Base-by-base conservation (phyloP, 1,140 invertebrate species). In the Ips nitidus region DNA sequence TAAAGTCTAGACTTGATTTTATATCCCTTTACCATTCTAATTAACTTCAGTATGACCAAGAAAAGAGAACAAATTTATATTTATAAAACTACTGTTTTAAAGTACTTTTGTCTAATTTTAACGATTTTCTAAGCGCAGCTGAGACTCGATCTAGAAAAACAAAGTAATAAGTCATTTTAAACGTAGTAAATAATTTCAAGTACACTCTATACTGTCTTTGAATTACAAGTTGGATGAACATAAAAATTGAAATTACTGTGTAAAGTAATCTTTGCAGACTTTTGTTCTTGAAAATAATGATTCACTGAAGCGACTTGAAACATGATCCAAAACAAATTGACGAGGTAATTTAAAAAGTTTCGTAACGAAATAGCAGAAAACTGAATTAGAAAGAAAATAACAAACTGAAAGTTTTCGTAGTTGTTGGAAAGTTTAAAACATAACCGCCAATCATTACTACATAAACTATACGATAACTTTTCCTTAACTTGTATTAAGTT, bases 401-500 rank as follows among this genome's bases (percentile, higher is more conserved):
- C 57, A 59, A 59, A 41, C 57, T 41, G 57, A 41, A 59, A 59
- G 5, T 56, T 56, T 56, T 37, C 43, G 42, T 4, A 47, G 40
- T 61, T 68, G 57, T 68, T 68, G 41, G 4, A 61, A 68, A 68
- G 66, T 68, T 68, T 68, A 52, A 61, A 68, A 68, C 58, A 55
- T 61, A 68, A 68, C 66, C 66, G 56, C 66, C 66, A 68, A 68
- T 68, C 66, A 68, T 61, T 57, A 59, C 66, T 53, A 40, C 58
- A 68, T 68, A 60, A 68, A 68, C 66, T 68, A 68, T 59, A 68
- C 57, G 56, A 68, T 53, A 68, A 68, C 66, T 65, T 68, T 66
- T 68, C 43, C 66, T 52, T 68, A 68, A 68, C 66, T 68, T 68
- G 66, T 68, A 61, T 56, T 68, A 68, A 68, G 52, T 61, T 67